Percentiles rank a stretch among this genome's conserved stretches.
Conservation (phyloP, 2,888 invertebrate genomes). For the Ernsta delagoae region DNA sequence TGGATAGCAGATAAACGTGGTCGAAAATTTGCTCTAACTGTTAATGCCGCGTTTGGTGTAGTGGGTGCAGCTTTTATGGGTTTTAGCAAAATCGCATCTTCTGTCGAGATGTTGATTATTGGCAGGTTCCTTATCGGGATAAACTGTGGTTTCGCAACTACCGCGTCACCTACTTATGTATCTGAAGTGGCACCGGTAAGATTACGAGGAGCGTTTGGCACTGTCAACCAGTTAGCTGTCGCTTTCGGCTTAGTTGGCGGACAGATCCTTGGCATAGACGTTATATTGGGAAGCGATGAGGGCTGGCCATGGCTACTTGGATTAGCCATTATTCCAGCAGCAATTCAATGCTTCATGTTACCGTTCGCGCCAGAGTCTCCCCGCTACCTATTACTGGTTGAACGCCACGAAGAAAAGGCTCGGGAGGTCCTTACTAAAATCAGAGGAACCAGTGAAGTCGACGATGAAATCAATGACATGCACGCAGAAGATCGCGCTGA, state of each 20-base stretch:
- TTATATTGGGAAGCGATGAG: constrained; percentile 71
- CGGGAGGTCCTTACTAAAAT: constrained; percentile 65
- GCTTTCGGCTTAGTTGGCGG: constrained; percentile 73
- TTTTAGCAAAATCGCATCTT: constrained; percentile 85
- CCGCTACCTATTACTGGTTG: constrained; percentile 69
- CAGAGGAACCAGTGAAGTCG: constrained; percentile 69
- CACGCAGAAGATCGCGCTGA: constrained; percentile 75
- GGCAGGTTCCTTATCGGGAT: constrained; percentile 90
- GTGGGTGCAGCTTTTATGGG: constrained; percentile 88
- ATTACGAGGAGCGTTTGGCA: constrained; percentile 78
- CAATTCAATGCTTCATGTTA: no score
- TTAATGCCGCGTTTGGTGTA: constrained; percentile 87
- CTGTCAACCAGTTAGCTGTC: constrained; percentile 79
- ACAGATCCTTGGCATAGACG: constrained; percentile 77
- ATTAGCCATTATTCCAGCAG: constrained; percentile 50
- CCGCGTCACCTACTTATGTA: constrained; percentile 80
- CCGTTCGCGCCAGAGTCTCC: constrained; percentile 58
- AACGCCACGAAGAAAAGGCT: constrained; percentile 70
- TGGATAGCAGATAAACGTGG: constrained; percentile 89
- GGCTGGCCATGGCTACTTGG: constrained; percentile 81
- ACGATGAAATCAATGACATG: constrained; percentile 79
- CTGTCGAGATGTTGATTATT: constrained; percentile 89
- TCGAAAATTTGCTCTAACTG: constrained; percentile 87
- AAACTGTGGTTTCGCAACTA: constrained; percentile 87
- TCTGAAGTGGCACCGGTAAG: constrained; percentile 76